Percentiles rank a stretch among this genome's conserved stretches.
Conservation (phyloP, 2,888 invertebrate genomes). For the Clusia tigrina region DNA sequence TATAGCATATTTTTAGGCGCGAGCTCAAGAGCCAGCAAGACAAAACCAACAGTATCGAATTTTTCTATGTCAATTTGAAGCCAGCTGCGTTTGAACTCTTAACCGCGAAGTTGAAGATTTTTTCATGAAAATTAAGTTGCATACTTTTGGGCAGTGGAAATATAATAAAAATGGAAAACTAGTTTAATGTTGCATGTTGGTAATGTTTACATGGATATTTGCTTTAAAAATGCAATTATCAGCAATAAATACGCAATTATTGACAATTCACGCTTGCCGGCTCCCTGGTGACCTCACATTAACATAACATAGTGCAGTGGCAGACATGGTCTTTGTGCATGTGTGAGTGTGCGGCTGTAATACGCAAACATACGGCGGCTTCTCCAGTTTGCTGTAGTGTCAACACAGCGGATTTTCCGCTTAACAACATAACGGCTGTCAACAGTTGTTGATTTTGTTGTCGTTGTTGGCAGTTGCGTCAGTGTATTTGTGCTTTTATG, state of each 20-base stretch:
- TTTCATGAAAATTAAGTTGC: background rate
- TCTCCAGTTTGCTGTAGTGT: too few relatives aligned
- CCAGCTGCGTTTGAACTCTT: background rate
- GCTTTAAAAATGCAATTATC: background rate
- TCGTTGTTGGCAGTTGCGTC: background rate
- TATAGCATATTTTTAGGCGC: conserved; percentile 2
- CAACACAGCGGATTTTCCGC: background rate
- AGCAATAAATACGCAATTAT: conserved; percentile 1
- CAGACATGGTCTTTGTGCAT: too few relatives aligned
- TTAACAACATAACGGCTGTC: background rate
- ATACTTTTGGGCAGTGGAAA: background rate
- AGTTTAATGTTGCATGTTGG: background rate
- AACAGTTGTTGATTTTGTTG: conserved; percentile 1
- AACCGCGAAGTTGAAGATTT: background rate
- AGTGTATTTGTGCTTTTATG: background rate
- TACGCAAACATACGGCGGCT: too few relatives aligned
- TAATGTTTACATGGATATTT: background rate
- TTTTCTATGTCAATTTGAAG: background rate
- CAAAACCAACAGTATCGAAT: background rate
- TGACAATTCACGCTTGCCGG: background rate
- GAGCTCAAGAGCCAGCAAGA: background rate
- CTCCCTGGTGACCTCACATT: background rate
- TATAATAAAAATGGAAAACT: background rate
- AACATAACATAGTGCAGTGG: background rate
- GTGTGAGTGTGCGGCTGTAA: too few relatives aligned